Evolutionary conservation across 2,797 vertebrate genomes (phyloP).

Genomic region (Bryconaethiops microstoma): DNA sequence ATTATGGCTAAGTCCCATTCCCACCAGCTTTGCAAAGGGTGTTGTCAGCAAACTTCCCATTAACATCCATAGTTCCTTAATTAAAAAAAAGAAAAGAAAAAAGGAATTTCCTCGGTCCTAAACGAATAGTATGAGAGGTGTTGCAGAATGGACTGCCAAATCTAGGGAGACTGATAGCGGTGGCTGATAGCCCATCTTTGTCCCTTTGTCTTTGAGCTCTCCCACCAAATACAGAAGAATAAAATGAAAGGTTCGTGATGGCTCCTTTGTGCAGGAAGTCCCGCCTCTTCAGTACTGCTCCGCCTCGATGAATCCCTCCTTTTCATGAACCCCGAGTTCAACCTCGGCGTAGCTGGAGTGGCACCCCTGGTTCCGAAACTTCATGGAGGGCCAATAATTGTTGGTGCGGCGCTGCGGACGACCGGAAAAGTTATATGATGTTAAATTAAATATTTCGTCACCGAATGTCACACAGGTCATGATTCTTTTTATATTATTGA

Average conservation of each 20-base stretch:
- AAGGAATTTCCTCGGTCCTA: constrained; percentile 23
- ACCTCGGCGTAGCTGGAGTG: constrained; percentile 88
- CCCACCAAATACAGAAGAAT: not conserved
- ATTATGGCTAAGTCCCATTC: constrained; percentile 64
- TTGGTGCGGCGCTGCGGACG: constrained; percentile 82
- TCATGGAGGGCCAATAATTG: constrained; percentile 93
- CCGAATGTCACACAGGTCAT: not conserved
- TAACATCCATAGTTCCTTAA: constrained; percentile 44
- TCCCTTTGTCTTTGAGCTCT: constrained; percentile 30
- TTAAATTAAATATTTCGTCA: too few species aligned
- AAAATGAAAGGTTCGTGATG: not conserved
- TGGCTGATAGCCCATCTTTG: constrained; percentile 19
- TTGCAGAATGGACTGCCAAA: constrained; percentile 52
- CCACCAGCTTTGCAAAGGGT: constrained; percentile 6
- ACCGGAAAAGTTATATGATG: constrained; percentile 9
- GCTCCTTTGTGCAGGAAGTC: constrained; percentile 47
- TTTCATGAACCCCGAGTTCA: constrained; percentile 87
- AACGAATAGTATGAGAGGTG: constrained; percentile 48
- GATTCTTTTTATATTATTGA: too few species aligned
- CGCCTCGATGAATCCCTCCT: constrained; percentile 91
- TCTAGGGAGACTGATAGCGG: constrained; percentile 57
- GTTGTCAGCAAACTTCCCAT: constrained; percentile 39
- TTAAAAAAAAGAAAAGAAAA: constrained; percentile 18
- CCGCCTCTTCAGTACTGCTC: constrained; percentile 86
- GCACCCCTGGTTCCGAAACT: constrained; percentile 86